Evolutionary conservation across 2,113 vertebrate species (phyloP), one percentile per base, ranked within the genome.

Genomic region (Nansenia antarctica): DNA sequence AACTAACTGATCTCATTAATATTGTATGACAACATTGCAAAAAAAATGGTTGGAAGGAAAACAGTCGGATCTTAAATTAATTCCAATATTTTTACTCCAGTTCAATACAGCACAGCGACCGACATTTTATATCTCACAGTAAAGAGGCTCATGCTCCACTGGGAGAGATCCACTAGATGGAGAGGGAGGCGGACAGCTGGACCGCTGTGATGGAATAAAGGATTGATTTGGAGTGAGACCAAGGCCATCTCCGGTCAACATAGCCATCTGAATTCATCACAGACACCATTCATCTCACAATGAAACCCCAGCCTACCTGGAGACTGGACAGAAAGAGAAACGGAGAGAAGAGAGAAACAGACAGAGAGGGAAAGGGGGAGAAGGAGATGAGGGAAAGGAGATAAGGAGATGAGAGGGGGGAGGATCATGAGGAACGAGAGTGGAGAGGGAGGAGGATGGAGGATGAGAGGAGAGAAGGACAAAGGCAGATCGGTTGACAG

Each of bases 201-300:
- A 82, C 76, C 75, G 76, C 72, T 63, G 75, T 83, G 87, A 90
- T 89, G 85, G 83, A 81, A 82, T 76, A 72, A 67, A 67, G 85
- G 85, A 91, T 90, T 89, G 90, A 92, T 90, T 86, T 83, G 80
- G 85, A 87, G 82, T 76, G 85, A 89, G 88, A 87, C 78, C 73
- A 75, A 69, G 80, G 84, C 73, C 74, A 77, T 87, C 75, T 74
- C 70, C 76, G 84, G 86, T 89, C 87, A 91, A 83, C 81, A 82
- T 65, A 85, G 76, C 87, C 82, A 84, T 86, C 88, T 83, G 85
- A 88, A 85, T 89, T 85, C 86, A 82, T 82, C 79, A 59, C 69
- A 57, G 70, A 72, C 75, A 82, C 74, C 71, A 83, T 87, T 88
- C 87, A 88, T 90, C 82, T 88, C 73, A 76, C 60, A 62, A 53